These are phyloP conservation scores for Agriopis marginaria DNA, from an alignment of 2,888 invertebrate genomes.

Conservation along the genomic window DNA sequence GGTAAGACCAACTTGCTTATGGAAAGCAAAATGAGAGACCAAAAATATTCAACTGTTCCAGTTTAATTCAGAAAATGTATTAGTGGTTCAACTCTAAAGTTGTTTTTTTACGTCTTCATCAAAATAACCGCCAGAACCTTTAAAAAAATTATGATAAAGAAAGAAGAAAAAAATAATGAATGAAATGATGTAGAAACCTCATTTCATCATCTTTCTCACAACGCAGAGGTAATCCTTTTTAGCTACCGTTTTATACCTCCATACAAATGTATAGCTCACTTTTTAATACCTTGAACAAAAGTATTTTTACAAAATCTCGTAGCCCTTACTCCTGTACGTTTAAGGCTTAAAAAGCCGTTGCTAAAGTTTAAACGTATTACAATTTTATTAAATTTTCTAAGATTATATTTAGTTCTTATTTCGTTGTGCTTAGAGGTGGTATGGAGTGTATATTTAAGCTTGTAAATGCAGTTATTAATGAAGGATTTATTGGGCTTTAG, in stretches of 20 bases:
- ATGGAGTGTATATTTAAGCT: constrained; percentile 12
- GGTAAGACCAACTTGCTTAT: too few relatives aligned
- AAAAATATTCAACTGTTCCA: too few relatives aligned
- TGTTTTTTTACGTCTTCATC: constrained; percentile 11
- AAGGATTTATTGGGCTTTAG: constrained; percentile 72
- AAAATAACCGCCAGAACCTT: constrained; percentile 17
- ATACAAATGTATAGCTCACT: constrained; percentile 53
- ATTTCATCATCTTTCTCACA: constrained; percentile 72
- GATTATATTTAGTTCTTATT: constrained; percentile 17
- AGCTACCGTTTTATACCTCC: constrained; percentile 76
- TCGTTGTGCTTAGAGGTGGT: not conserved
- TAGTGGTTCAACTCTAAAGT: not conserved
- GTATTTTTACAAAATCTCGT: constrained; percentile 36
- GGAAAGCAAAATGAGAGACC: too few relatives aligned
- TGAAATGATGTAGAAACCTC: constrained; percentile 34
- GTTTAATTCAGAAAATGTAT: not conserved
- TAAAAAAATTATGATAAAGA: constrained; percentile 38
- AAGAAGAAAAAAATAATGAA: too few relatives aligned
- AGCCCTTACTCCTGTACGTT: constrained; percentile 7
- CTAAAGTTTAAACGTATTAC: constrained; percentile 22
- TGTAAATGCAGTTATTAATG: constrained; percentile 54
- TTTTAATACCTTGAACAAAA: constrained; percentile 68
- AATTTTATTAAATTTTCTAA: constrained; percentile 6
- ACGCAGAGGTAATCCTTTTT: constrained; percentile 74
- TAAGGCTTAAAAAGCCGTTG: constrained; percentile 31